A percentile compares a stretch with the other conserved stretches of the same genome.
Evolutionary conservation across 2,888 invertebrate species (phyloP).

Genomic region (Stenichneumon culpator): DNA sequence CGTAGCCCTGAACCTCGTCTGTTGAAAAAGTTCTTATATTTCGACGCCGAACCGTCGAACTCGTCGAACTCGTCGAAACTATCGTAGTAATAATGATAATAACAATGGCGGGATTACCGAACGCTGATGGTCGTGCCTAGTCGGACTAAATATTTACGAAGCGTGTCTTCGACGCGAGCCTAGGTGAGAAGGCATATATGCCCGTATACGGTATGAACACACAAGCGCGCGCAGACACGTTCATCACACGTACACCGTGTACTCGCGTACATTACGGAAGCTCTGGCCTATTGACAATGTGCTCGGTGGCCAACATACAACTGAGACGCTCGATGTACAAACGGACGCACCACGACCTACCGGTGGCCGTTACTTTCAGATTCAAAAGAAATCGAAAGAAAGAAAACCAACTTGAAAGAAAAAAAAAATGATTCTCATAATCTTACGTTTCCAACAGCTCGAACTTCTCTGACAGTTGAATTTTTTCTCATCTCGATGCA

Average conservation of each 20-base stretch:
- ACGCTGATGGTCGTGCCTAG: constrained; percentile 47
- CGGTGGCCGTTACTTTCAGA: not conserved
- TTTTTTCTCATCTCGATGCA: constrained; percentile 28
- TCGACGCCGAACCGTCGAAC: not conserved
- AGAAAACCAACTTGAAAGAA: constrained; percentile 5
- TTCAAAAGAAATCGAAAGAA: constrained; percentile 7
- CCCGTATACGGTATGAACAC: constrained; percentile 7
- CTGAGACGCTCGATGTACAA: not conserved
- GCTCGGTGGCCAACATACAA: constrained; percentile 41
- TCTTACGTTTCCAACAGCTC: constrained; percentile 6
- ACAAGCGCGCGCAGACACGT: not conserved
- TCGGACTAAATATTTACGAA: constrained; percentile 65
- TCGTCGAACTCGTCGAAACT: not conserved
- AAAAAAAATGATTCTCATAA: not conserved
- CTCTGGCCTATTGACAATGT: constrained; percentile 61
- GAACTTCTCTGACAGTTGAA: constrained; percentile 18
- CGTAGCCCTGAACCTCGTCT: not conserved
- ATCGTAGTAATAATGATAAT: constrained; percentile 11
- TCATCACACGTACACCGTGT: not conserved
- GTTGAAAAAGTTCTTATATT: not conserved
- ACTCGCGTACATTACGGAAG: constrained; percentile 50
- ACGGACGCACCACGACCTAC: constrained; percentile 26
- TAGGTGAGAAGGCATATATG: constrained; percentile 57
- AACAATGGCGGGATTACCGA: constrained; percentile 55
- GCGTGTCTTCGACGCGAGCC: constrained; percentile 58